Evolutionary conservation across 2,113 vertebrate species (phyloP), one percentile per base, ranked within the genome.

Genomic region (Noctilio leporinus): DNA sequence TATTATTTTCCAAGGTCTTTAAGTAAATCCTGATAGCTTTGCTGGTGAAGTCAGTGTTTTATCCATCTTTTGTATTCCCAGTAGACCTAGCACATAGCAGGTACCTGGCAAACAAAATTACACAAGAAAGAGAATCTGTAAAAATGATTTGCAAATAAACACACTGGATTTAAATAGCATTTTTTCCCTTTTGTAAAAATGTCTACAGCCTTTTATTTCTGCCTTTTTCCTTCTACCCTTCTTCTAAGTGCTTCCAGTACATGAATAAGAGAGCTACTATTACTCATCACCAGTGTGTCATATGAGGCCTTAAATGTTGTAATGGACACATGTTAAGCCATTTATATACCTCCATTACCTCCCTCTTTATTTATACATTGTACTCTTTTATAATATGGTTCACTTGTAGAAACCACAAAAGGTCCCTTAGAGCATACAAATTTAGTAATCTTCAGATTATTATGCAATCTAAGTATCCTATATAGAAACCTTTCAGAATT

Each of bases 41-140:
- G 20, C 65, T 87, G 38, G 43, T 91, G 85, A 89, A 93, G 72
- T 45, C 82, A 70, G 16, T 92, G 43, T 97, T 96, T 94, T 76
- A 51, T 35, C 82, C 47, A 70, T n/a, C 72, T 93, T 95, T 91
- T 73, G 10, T 96, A 93, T 96, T 92, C 64, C 65, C 17, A 70
- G 28, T 35, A 91, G 30, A 86, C 12, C 7, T 88, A 93, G 64
- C 43, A 70, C 62, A 92, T 77, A 93, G 57, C 73, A 89, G 47
- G 17, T 62, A 82, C 93, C 93, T 95, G 78, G 72, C 59, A 95
- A 97, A 91, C 75, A 95, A 84, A 92, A 85, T 78, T 45, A 83
- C n/a, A 89, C n/a, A 89, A 76, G 30, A 82, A 67, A 45, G 83
- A 10, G n/a, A 95, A 89, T 94, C 62, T 73, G 62, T 83, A 67